phyloP scores from a whole-genome alignment of 2,113 vertebrate species.

The Benitochromis conjunctus region DNA sequence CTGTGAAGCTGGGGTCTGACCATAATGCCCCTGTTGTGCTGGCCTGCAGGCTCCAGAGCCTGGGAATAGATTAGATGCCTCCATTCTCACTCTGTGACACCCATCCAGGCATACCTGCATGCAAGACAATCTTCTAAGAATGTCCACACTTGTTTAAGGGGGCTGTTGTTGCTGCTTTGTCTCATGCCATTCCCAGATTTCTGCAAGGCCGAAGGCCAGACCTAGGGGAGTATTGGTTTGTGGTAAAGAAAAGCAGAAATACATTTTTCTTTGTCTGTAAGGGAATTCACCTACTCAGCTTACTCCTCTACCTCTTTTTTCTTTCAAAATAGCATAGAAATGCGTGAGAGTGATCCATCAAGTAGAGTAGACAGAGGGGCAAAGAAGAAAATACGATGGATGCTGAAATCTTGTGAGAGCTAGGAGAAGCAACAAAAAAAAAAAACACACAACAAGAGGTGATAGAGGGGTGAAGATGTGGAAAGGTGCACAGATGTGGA shows the following conservation, averaged over 20 bases:
- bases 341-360: neutral
- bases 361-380: neutral
- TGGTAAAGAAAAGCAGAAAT: conserved; percentile 48
- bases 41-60: conserved; percentile 37
- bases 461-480: neutral
- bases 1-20: conserved; percentile 22
- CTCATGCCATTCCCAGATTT: conserved; percentile 48
- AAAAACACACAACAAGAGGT: neutral
- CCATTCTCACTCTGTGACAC: conserved; percentile 41
- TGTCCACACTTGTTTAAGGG: conserved; percentile 39
- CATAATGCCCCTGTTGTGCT: conserved; percentile 67
- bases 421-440: neutral
- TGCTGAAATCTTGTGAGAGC: neutral
- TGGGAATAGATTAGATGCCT: conserved; percentile 59
- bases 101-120: conserved; percentile 50
- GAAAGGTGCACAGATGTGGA: neutral
- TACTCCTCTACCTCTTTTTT: conserved; percentile 2
- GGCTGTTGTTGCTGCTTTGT: conserved; percentile 45
- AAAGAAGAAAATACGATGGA: neutral
- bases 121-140: conserved; percentile 71
- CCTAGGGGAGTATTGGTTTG: conserved; percentile 71
- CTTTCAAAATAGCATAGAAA: neutral
- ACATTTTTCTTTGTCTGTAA: conserved; percentile 53
- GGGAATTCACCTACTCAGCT: conserved; percentile 36
- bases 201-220: conserved; percentile 14